phyloP scores from a whole-genome alignment of 2,113 vertebrate genomes.

The Patagioenas fasciata region DNA sequence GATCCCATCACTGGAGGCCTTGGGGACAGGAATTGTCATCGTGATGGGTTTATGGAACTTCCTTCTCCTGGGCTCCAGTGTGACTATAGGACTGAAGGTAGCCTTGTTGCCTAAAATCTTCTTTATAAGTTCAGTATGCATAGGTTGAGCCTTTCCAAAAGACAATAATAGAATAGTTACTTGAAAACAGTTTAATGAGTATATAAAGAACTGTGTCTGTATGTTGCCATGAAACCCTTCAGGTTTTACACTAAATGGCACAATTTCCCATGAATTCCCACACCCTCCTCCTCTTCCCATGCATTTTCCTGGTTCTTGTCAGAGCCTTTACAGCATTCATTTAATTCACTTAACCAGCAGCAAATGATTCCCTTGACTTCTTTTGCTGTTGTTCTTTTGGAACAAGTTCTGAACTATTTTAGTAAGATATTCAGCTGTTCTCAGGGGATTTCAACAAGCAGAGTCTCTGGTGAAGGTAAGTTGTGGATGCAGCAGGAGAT shows the following conservation, averaged over 20 bases:
- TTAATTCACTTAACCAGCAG: background rate
- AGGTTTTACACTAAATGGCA: background rate
- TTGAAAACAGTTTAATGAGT: background rate
- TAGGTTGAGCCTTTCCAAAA: conserved; percentile 86
- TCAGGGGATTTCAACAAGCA: background rate
- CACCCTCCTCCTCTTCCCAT: background rate
- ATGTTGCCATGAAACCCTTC: background rate
- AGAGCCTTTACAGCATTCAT: background rate
- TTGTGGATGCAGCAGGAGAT: background rate
- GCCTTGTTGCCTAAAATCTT: conserved; percentile 96
- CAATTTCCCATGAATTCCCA: background rate
- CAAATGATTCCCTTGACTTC: background rate
- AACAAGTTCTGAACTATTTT: background rate
- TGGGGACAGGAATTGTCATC: conserved; percentile 95
- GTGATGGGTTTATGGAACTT: conserved; percentile 99
- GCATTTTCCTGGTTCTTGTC: background rate
- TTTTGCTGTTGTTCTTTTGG: background rate
- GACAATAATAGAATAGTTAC: background rate
- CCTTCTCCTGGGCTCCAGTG: conserved; percentile 92
- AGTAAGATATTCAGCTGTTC: background rate
- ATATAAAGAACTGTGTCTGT: background rate
- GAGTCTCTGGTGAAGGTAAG: background rate
- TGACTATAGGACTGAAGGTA: conserved; percentile 96
- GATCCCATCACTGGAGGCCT: conserved; percentile 83
- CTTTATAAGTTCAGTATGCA: conserved; percentile 85